Evolutionary conservation across 2,888 invertebrate genomes (phyloP), one percentile per base, ranked within the genome.

Genomic region (Candidula unifasciata): DNA sequence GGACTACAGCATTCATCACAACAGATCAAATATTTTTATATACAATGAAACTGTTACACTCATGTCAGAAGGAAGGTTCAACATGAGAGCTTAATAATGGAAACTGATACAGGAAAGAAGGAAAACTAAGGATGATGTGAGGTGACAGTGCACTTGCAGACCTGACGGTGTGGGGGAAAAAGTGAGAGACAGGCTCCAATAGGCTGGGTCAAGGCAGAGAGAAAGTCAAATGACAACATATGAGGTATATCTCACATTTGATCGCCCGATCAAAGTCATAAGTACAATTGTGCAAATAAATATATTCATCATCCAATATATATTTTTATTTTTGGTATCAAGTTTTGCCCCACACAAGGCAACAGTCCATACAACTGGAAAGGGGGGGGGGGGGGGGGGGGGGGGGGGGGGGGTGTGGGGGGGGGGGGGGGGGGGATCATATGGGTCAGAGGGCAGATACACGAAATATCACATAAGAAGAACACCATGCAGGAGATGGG

Each of bases 201-300:
- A 10, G 44, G 8, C 13, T 6, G 44, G 44, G 44, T 27, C 16
- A 16, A 27, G 68, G 16, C n/a, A 6, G 74, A 44, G 37, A 30
- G n/a, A 66, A 24, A 27, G 44, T 27, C 66, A 37, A 30, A 60
- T 44, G 57, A 57, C 57, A 71, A 71, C 33, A 44, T 35, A 52
- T 54, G 69, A 80, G 71, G 80, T 80, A 80, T 71, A 80, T 80
- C n/a, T n/a, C 80, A 80, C 71, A 80, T 69, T 80, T 71, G 44
- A 35, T n/a, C n/a, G n/a, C n/a, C n/a, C n/a, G n/a, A n/a, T 52
- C 44, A 80, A 80, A 68, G 68, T 52, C 73, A 44, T 37, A 69
- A 80, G 44, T 44, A 37, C 30, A 66, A 69, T 80, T 37, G 68
- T 80, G 69, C 68, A 73, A 16, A 27, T 10, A 68, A 44, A 44